Evolutionary conservation across 2,888 invertebrate species (phyloP).

Genomic region (Stenurella melanura): DNA sequence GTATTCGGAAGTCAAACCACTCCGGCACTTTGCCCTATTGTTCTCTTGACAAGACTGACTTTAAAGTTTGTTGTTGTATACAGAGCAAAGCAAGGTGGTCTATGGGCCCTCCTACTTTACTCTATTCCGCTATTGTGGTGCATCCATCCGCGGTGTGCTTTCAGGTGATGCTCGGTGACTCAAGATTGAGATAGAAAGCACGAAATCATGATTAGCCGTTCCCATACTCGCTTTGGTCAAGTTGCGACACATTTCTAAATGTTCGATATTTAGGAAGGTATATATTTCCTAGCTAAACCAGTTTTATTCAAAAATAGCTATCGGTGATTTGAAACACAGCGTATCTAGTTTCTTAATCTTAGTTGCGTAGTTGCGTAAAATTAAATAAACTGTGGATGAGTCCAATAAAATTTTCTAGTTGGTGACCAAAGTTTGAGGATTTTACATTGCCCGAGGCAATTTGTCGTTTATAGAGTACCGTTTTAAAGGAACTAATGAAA

Average conservation of each 20-base stretch:
- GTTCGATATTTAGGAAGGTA: not conserved
- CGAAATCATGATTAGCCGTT: not conserved
- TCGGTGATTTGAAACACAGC: not conserved
- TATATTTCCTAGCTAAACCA: not conserved
- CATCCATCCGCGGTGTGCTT: not conserved
- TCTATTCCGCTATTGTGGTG: constrained; percentile 2
- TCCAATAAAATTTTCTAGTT: too few relatives aligned
- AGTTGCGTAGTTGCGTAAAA: too few relatives aligned
- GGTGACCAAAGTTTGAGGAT: too few relatives aligned
- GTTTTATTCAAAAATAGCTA: not conserved
- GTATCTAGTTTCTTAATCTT: not conserved
- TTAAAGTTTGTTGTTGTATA: constrained; percentile 26
- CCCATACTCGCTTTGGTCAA: not conserved
- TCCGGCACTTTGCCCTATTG: constrained; percentile 30
- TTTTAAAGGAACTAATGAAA: too few relatives aligned
- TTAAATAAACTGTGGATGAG: too few relatives aligned
- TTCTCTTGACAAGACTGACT: constrained; percentile 35
- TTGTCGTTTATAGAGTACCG: too few relatives aligned
- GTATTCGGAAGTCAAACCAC: not conserved
- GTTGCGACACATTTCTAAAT: not conserved
- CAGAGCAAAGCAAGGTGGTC: constrained; percentile 21
- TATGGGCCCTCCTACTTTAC: constrained; percentile 33
- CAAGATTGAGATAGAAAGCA: constrained; percentile 2
- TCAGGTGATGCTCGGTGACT: not conserved
- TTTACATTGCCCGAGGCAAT: too few relatives aligned